Conservation (phyloP, 2,888 invertebrate species). For the Pseudococcus longispinus region DNA sequence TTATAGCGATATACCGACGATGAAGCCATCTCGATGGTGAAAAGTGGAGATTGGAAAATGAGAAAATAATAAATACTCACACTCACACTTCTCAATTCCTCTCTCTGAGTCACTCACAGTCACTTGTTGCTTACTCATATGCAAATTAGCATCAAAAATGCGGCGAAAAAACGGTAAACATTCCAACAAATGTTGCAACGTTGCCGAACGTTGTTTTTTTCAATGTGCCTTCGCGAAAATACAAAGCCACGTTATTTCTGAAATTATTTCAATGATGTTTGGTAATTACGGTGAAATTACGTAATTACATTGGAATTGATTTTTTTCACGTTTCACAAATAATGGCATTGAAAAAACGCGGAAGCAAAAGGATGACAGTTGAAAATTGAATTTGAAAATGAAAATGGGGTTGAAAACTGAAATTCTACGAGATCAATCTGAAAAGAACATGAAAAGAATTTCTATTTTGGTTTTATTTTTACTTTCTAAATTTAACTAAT, state of each 20-base stretch:
- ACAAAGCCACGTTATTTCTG: not conserved
- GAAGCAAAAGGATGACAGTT: too few species aligned
- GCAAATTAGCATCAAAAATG: not conserved
- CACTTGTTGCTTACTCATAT: not conserved
- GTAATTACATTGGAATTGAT: not conserved
- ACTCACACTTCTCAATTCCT: not conserved
- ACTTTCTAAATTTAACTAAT: too few species aligned
- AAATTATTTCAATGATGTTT: not conserved
- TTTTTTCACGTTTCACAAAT: not conserved
- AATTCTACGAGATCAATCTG: too few species aligned
- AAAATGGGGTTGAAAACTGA: too few species aligned
- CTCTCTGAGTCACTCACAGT: not conserved
- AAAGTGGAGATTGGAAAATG: not conserved
- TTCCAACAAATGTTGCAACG: not conserved
- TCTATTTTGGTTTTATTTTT: too few species aligned
- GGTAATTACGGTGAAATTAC: slow-evolving; percentile 2
- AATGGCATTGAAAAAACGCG: too few species aligned
- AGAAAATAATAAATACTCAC: too few species aligned
- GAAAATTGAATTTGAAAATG: too few species aligned
- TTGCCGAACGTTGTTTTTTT: not conserved
- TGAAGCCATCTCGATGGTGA: not conserved
- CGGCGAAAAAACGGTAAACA: not conserved
- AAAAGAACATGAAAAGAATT: too few species aligned
- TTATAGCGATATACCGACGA: not conserved
- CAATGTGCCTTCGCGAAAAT: not conserved